Evolutionary conservation across 1,140 invertebrate genomes (phyloP), one percentile per base, ranked within the genome.

Genomic region (Nasonia giraulti): DNA sequence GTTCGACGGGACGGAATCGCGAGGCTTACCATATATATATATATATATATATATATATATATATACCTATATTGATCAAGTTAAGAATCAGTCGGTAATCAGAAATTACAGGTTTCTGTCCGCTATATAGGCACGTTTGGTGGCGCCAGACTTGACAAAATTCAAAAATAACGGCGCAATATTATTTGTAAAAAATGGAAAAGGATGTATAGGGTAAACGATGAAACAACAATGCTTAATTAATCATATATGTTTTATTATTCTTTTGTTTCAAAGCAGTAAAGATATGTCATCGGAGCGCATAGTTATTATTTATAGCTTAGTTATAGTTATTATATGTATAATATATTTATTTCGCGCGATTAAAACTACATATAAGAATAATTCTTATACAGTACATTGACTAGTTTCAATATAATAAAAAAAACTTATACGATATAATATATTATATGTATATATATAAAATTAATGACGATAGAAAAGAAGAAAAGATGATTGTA

Each of bases 401-500:
- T 73, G 82, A 84, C 82, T 84, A 84, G 69, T 68, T 84, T 84
- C 78, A 69, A 76, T 80, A 66, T 80, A 66, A 80, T 80, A 83
- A 80, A 83, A 27, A 80, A 80, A 84, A 85, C 62, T 55, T 85
- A 62, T 62, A 85, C 20, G 40, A 11, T 85, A 44, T 37, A 37
- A 37, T 37, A 37, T 37, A 37, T 37, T 37, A 44, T 44, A 44
- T 44, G 8, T 44, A 44, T 81, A 78, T 82, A 50, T 77, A 82
- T 78, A 85, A 77, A 85, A 71, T 85, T 80, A 85, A 85, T 27
- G 81, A 82, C 80, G 74, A 85, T 85, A 82, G 79, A 82, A 82
- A 85, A 85, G 47, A 85, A 85, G 79, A 27, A 82, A 76, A 82
- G 73, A 85, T 85, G 79, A 85, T 85, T 85, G 84, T 82, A 77